A percentile compares a stretch with the other conserved stretches of the same genome.
Evolutionary conservation across 1,140 invertebrate species (phyloP).

Genomic region (Drosophila novamexicana): DNA sequence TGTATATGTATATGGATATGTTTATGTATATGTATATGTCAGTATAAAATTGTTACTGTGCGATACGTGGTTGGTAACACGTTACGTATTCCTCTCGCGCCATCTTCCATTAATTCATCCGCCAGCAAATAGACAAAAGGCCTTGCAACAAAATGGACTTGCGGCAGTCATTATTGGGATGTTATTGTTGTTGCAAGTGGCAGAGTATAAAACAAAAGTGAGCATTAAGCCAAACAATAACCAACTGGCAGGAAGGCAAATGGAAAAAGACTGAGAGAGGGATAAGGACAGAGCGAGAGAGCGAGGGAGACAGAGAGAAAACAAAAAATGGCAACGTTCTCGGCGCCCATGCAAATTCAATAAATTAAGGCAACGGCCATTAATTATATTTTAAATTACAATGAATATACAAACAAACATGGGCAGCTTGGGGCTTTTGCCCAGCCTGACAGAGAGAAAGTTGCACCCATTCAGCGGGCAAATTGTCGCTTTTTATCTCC

Average conservation of each 20-base stretch:
- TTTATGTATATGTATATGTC: not conserved
- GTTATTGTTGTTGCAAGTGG: conserved; percentile 36
- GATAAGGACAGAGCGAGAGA: not conserved
- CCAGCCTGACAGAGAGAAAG: conserved; percentile 52
- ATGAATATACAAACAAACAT: conserved; percentile 46
- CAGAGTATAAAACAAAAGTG: conserved; percentile 58
- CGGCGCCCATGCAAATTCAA: conserved; percentile 73
- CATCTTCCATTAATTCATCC: conserved; percentile 73
- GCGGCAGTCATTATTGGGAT: conserved; percentile 74
- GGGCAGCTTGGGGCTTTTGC: conserved; percentile 38
- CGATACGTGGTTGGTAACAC: conserved; percentile 6
- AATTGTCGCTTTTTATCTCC: conserved; percentile 81
- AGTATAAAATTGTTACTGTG: not conserved
- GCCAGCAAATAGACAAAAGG: conserved; percentile 71
- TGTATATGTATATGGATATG: not conserved
- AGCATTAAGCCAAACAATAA: conserved; percentile 52
- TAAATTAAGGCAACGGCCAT: conserved; percentile 79
- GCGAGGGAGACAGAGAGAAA: not conserved
- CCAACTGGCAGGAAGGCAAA: conserved; percentile 4
- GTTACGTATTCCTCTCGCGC: conserved; percentile 31
- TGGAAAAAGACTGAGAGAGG: not conserved
- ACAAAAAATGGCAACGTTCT: conserved; percentile 57
- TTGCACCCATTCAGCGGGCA: conserved; percentile 73
- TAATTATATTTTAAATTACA: conserved; percentile 84
- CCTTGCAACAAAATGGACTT: conserved; percentile 62